Evolutionary conservation across 2,888 invertebrate species (phyloP).

Genomic region (Ophonus ardosiacus): DNA sequence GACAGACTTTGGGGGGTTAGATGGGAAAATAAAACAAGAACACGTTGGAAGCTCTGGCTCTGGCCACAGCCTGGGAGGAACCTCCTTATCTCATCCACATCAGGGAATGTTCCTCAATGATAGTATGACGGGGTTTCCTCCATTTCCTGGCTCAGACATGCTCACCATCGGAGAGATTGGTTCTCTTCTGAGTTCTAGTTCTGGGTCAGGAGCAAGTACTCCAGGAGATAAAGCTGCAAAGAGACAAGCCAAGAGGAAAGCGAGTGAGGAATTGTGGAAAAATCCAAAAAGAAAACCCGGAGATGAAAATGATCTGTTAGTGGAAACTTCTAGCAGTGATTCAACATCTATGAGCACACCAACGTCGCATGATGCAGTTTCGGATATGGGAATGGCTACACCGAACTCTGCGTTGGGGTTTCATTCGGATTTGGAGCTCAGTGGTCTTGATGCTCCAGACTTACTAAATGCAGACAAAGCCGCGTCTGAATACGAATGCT

Average conservation of each 20-base stretch:
- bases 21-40: constrained; percentile 74
- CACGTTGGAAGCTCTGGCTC: constrained; percentile 72
- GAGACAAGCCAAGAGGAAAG: constrained; percentile 79
- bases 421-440: constrained; percentile 81
- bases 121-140: constrained; percentile 71
- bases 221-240: constrained; percentile 78
- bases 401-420: constrained; percentile 79
- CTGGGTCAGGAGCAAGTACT: constrained; percentile 67
- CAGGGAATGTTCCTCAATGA: constrained; percentile 73
- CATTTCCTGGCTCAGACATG: constrained; percentile 71
- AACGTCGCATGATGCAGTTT: constrained; percentile 75
- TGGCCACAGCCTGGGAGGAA: constrained; percentile 67
- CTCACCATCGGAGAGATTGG: constrained; percentile 60
- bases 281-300: constrained; percentile 81
- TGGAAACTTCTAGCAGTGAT: constrained; percentile 82
- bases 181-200: constrained; percentile 70
- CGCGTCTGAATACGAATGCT: constrained; percentile 80
- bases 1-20: constrained; percentile 74
- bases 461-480: constrained; percentile 74
- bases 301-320: constrained; percentile 78
- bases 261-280: constrained; percentile 80
- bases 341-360: constrained; percentile 80
- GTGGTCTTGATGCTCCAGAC: constrained; percentile 81
- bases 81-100: constrained; percentile 61
- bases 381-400: constrained; percentile 76